phyloP scores from a whole-genome alignment of 30 jellyfish, hydroid and myxozoan genomes.

The Aurelia aurita complex sp. Pacific region DNA sequence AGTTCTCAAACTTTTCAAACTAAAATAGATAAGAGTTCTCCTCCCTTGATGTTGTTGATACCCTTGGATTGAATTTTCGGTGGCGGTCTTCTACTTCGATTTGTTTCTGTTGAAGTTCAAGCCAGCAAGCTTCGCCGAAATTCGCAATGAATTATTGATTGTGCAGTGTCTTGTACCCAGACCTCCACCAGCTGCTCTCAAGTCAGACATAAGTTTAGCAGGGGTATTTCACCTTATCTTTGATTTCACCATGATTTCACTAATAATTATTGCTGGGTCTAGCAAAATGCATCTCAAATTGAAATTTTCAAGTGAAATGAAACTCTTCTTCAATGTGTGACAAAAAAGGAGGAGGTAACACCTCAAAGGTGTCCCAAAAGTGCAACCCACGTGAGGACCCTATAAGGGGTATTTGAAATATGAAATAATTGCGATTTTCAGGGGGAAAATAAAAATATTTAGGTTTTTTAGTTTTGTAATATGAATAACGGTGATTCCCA shows the following conservation, averaged over 20 bases:
- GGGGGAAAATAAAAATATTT: too few relatives aligned
- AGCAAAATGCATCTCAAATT: not conserved
- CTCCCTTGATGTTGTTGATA: conserved; percentile 26
- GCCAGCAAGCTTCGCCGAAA: conserved; percentile 64
- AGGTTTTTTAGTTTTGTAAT: too few relatives aligned
- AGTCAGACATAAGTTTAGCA: not conserved
- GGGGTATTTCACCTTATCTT: too few relatives aligned
- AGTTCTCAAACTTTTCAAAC: not conserved
- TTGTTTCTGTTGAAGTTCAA: conserved; percentile 22
- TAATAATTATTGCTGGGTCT: too few relatives aligned
- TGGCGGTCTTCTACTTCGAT: not conserved
- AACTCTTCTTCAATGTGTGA: not conserved
- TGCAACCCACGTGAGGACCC: too few relatives aligned
- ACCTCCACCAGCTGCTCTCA: conserved; percentile 51
- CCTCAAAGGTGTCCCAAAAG: too few relatives aligned
- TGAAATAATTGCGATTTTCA: too few relatives aligned
- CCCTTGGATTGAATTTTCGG: conserved; percentile 5
- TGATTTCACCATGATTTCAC: too few relatives aligned
- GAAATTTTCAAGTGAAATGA: not conserved
- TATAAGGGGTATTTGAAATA: too few relatives aligned
- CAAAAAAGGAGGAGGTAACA: too few relatives aligned
- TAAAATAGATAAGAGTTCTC: conserved; percentile 1
- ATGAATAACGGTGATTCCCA: too few relatives aligned
- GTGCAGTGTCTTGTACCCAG: conserved; percentile 32
- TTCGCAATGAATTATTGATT: conserved; percentile 51